phyloP scores from a whole-genome alignment of 2,113 vertebrate species.

The Mungos mungo region DNA sequence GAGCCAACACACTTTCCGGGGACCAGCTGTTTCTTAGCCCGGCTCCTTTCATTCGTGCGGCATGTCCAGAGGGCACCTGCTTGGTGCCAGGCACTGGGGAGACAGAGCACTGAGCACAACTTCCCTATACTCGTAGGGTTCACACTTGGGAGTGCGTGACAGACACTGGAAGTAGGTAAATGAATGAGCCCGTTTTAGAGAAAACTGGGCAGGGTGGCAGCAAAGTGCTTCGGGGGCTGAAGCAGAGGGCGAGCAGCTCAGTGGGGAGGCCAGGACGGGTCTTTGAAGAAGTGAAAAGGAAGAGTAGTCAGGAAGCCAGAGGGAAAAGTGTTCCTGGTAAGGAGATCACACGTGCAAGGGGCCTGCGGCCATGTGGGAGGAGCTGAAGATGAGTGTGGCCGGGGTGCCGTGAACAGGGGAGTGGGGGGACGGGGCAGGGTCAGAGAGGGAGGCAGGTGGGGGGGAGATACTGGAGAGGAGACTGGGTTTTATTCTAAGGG shows the following conservation, averaged over 20 bases:
- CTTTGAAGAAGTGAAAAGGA: neutral
- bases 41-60: neutral
- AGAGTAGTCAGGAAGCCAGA: neutral
- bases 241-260: neutral
- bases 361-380: neutral
- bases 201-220: rapidly evolving
- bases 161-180: neutral
- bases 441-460: too few relatives aligned
- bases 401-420: neutral
- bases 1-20: neutral
- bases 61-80: neutral
- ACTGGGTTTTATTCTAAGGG: neutral
- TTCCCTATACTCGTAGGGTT: neutral
- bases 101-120: neutral
- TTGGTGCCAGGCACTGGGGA: neutral
- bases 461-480: neutral
- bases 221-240: rapidly evolving
- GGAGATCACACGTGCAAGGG: neutral
- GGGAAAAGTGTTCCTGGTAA: neutral
- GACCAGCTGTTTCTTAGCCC: neutral
- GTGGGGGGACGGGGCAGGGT: rapidly evolving
- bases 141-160: neutral
- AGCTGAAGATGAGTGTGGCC: rapidly evolving
- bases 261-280: rapidly evolving
- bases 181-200: neutral